Evolutionary conservation across 2,797 vertebrate genomes (phyloP).

Genomic region (Poliocrania exsul): DNA sequence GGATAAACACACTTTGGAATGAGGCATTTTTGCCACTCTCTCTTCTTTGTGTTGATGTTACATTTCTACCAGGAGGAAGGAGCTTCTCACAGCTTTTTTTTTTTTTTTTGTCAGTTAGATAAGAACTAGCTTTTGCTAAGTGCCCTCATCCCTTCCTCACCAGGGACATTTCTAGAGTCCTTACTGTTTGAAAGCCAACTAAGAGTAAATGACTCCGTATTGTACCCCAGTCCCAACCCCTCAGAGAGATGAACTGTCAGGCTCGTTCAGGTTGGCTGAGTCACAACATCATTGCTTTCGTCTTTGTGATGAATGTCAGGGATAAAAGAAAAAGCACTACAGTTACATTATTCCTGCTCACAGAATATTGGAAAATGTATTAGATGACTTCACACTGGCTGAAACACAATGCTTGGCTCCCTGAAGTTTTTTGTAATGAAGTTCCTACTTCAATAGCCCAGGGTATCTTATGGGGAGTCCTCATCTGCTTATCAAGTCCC

Average conservation of each 20-base stretch:
- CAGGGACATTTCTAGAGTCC: conserved; percentile 16
- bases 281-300: conserved; percentile 54
- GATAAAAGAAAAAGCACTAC: conserved; percentile 49
- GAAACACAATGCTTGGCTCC: neutral
- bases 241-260: conserved; percentile 20
- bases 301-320: conserved; percentile 38
- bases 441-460: neutral
- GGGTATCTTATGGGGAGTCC: neutral
- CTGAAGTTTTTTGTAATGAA: neutral
- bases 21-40: neutral
- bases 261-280: conserved; percentile 49
- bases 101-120: neutral
- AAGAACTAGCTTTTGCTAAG: conserved; percentile 3
- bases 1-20: conserved; percentile 34
- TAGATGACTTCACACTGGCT: neutral
- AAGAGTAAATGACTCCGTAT: neutral
- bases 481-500: neutral
- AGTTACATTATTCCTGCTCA: conserved; percentile 40
- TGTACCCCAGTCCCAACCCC: conserved; percentile 12
- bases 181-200: conserved; percentile 17
- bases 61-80: neutral
- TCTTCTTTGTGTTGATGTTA: neutral
- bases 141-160: conserved; percentile 19
- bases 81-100: neutral
- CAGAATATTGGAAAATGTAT: conserved; percentile 46